phyloP scores from a whole-genome alignment of 2,888 invertebrate genomes.

The Drosophila tanythrix region DNA sequence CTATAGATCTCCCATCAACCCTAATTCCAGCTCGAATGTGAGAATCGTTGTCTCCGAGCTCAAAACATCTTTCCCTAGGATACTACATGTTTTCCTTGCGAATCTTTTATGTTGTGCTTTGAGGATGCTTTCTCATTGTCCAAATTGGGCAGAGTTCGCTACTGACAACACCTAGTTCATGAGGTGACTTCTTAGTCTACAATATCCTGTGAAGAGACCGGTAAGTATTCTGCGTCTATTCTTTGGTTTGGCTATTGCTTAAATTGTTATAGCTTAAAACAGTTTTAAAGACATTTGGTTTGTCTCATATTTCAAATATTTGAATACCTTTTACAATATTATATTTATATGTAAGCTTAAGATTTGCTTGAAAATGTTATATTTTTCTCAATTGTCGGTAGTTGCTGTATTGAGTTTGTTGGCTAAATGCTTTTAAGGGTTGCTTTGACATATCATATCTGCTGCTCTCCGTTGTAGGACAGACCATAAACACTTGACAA shows the following conservation, averaged over 20 bases:
- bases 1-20: background rate
- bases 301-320: background rate
- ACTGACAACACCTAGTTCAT: background rate
- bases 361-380: background rate
- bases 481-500: conserved; percentile 73
- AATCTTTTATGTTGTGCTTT: background rate
- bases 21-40: background rate
- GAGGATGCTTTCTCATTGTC: background rate
- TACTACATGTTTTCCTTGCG: background rate
- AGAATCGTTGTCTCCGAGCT: background rate
- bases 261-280: too few relatives aligned
- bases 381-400: background rate
- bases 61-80: background rate
- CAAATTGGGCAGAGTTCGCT: background rate
- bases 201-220: background rate
- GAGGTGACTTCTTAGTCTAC: background rate
- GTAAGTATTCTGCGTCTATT: background rate
- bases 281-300: background rate
- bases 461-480: conserved; percentile 1
- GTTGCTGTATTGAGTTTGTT: background rate
- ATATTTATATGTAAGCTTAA: background rate
- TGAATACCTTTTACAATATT: background rate
- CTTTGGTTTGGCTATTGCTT: background rate
- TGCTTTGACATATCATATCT: conserved; percentile 2
- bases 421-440: conserved; percentile 36